A percentile compares a stretch with the other conserved stretches of the same genome.
These are phyloP conservation scores for Aurelia sp. DNA, from an alignment of 30 jellyfish, hydroid and myxozoan genomes.

Conservation along the genomic window DNA sequence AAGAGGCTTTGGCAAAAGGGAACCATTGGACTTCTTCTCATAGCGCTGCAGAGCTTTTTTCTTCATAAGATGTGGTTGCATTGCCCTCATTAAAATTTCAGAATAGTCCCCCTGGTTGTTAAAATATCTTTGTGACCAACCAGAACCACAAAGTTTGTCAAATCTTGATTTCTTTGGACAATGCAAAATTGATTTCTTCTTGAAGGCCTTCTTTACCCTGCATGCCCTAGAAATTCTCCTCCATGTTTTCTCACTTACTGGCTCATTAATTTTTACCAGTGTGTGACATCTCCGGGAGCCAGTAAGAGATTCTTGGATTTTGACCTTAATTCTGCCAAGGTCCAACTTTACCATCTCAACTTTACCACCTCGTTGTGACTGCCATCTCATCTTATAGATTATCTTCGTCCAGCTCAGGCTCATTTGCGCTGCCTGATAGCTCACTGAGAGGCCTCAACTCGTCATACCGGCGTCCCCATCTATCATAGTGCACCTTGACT, in stretches of 20 bases:
- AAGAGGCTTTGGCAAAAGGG: conserved; percentile 21
- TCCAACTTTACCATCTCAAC: too few species aligned
- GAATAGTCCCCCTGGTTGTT: too few species aligned
- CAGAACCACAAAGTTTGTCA: too few species aligned
- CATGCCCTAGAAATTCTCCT: conserved; percentile 21
- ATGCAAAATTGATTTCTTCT: too few species aligned
- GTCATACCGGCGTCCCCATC: conserved; percentile 18
- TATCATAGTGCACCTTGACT: conserved; percentile 15
- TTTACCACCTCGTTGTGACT: too few species aligned
- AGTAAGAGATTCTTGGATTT: conserved; percentile 18
- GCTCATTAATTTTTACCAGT: conserved; percentile 15
- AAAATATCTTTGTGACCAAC: too few species aligned
- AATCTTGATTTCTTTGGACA: too few species aligned
- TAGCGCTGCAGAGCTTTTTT: conserved; percentile 12
- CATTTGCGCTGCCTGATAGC: too few species aligned
- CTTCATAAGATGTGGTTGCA: conserved; percentile 28
- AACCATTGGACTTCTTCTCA: conserved; percentile 13
- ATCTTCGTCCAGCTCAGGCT: conserved; percentile 30
- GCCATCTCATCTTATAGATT: not conserved
- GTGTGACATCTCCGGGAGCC: conserved; percentile 24
- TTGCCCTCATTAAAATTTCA: too few species aligned
- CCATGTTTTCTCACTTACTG: conserved; percentile 20
- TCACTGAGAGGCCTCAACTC: conserved; percentile 33
- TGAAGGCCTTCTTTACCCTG: too few species aligned
- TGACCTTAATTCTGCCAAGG: conserved; percentile 4